Base-by-base conservation (phyloP, 2,888 invertebrate species). In the Harpagoxenus sublaevis region DNA sequence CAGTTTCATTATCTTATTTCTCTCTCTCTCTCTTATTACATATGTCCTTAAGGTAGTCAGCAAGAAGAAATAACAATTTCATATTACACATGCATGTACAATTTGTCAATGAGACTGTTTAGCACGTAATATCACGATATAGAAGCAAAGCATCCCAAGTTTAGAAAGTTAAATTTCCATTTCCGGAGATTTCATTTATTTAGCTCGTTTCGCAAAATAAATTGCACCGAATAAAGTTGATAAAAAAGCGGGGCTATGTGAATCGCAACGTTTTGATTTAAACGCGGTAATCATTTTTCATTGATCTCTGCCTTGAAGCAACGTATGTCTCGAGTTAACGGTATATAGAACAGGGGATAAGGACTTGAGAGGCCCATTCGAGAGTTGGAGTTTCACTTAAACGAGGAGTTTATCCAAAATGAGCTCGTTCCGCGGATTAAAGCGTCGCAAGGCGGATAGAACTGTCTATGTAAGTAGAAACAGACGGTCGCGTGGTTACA, bases 351-450 rank as follows among this genome's bases (percentile, higher is more conserved):
- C 28, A 31, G 51, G 6, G 75, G 62, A 63, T 74, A 78, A 88
- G 84, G 68, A 83, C 86, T 87, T 82, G 84, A 83, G 89, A 86
- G 86, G 71, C 42, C 81, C 75, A 79, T 84, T 82, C 75, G 84
- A 75, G 31, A 66, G 48, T 55, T 74, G 70, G 88, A 91, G 90
- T 91, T 91, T 90, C 90, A 90, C 91, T 90, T 90, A 90, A 90
- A 90, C 88, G 91, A 90, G 89, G 88, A 89, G 91, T 90, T 90
- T 91, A 90, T 89, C 91, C 88, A 86, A 88, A 90, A 91, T 84
- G 88, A 86, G 91, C 88, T 89, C 91, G 87, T 90, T 91, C 39
- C 84, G 83, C 84, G 91, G 90, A 90, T 91, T 90, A 90, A 91
- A 90, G 90, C 86, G 82, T 89, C 84, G 86, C 87, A 65, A 84